A percentile compares a stretch with the other conserved stretches of the same genome.
Conservation (phyloP, 2,797 vertebrate genomes). For the Manis pentadactyla region DNA sequence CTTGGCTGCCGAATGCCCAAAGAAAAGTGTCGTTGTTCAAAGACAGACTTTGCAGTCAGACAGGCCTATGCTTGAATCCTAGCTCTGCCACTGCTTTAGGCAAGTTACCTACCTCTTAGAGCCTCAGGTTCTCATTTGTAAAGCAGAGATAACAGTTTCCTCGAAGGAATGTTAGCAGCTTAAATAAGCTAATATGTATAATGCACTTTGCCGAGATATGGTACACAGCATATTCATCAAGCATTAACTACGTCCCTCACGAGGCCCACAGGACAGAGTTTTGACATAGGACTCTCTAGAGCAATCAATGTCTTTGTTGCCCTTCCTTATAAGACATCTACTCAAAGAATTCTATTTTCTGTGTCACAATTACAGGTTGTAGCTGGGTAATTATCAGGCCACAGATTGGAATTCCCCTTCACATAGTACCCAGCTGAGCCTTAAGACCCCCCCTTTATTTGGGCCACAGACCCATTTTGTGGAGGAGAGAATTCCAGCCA, state of each 20-base stretch:
- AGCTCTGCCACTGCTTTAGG: neutral
- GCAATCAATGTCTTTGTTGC: neutral
- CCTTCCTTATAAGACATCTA: neutral
- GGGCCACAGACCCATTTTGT: neutral
- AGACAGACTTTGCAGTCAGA: neutral
- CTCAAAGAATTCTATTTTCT: conserved; percentile 10
- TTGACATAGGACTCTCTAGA: neutral
- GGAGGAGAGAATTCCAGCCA: neutral
- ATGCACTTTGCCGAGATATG: neutral
- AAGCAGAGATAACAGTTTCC: neutral
- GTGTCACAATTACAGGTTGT: conserved; percentile 14
- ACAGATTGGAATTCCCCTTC: neutral
- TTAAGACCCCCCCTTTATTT: neutral
- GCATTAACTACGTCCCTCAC: neutral
- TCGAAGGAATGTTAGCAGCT: neutral
- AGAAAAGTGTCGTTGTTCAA: neutral
- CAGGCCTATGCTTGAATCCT: neutral
- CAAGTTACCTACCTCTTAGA: neutral
- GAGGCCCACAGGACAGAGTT: neutral
- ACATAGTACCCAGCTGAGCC: neutral
- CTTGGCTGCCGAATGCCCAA: neutral
- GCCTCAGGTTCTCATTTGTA: conserved; percentile 16
- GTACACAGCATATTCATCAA: neutral
- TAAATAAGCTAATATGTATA: neutral
- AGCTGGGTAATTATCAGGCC: neutral